Evolutionary conservation across 2,113 vertebrate genomes (phyloP), one percentile per base, ranked within the genome.

Genomic region (Mobula birostris): DNA sequence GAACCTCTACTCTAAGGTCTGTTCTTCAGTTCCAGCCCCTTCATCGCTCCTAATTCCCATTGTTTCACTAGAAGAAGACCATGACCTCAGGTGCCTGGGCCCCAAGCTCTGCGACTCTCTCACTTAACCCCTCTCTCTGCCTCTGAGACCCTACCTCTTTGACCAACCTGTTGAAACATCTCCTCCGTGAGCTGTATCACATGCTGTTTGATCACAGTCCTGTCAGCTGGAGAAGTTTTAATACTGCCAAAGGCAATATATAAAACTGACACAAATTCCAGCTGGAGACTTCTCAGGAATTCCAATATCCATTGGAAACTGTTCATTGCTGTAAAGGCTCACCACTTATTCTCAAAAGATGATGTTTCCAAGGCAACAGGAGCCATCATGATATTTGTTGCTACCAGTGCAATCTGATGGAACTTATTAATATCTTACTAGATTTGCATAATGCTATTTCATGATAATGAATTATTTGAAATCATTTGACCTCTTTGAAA

Each of bases 281-380:
- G 11, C 14, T 56, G n/a, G 21, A 74, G 11, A 27, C 15, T 36
- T 74, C 48, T 56, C 66, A 72, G 66, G 70, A 72, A 92, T 72
- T 92, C 48, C 80, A 83, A 56, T 14, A 56, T 8, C 15, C 12
- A 24, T 72, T 27, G 19, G 40, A 68, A 72, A 36, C 17, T 92
- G 70, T 92, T 92, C 40, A 93, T 72, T 93, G 74, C 48, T 74
- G 40, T 29, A 36, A 93, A 93, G 56, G 91, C 70, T 76, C 72
- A 29, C 19, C 11, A 32, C 70, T 56, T 24, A 76, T 93, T 76
- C 91, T 72, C 19, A 12, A 29, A 14, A 90, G 85, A 93, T 93
- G 91, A 93, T 93, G 91, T 93, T 93, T 93, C 91, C 91, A 74
- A 48, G 70, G 91, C 72, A 93, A 93, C 70, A 27, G 36, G 17